Conservation (phyloP, 2,888 invertebrate species). For the Meiosimyza platycephala region DNA sequence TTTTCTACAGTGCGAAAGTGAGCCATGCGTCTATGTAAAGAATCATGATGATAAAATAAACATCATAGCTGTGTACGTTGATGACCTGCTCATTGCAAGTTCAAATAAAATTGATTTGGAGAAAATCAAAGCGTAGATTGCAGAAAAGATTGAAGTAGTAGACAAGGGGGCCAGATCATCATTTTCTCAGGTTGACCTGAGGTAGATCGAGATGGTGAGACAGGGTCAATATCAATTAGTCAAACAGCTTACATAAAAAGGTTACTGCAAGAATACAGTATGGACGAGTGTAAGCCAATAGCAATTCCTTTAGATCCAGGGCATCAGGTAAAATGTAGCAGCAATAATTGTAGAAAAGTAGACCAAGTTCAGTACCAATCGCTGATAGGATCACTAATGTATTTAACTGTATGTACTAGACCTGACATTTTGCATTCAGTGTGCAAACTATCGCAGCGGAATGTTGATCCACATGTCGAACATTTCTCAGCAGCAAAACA, state of each 20-base stretch:
- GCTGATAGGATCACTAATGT: constrained; percentile 40
- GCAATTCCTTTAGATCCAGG: constrained; percentile 39
- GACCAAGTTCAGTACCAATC: constrained; percentile 39
- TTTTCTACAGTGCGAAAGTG: constrained; percentile 26
- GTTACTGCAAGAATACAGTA: constrained; percentile 31
- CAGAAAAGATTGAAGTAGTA: constrained; percentile 15
- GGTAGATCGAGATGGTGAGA: constrained; percentile 24
- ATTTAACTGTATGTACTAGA: constrained; percentile 38
- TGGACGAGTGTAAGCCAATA: constrained; percentile 32
- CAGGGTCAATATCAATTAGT: constrained; percentile 17
- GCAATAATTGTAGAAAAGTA: constrained; percentile 25
- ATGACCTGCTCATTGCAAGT: constrained; percentile 37
- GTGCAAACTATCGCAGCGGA: constrained; percentile 37
- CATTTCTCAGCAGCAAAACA: constrained; percentile 41
- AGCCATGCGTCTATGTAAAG: constrained; percentile 28
- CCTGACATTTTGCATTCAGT: constrained; percentile 42
- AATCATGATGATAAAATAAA: constrained; percentile 2
- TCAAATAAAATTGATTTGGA: constrained; percentile 14
- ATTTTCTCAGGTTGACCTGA: constrained; percentile 37
- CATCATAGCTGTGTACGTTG: constrained; percentile 34
- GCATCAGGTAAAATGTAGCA: constrained; percentile 32
- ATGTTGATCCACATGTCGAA: constrained; percentile 39
- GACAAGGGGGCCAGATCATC: constrained; percentile 37
- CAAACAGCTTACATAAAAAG: constrained; percentile 21
- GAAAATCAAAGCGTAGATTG: constrained; percentile 19